Conservation (phyloP, 2,888 invertebrate species). For the Morpho deidamia region DNA sequence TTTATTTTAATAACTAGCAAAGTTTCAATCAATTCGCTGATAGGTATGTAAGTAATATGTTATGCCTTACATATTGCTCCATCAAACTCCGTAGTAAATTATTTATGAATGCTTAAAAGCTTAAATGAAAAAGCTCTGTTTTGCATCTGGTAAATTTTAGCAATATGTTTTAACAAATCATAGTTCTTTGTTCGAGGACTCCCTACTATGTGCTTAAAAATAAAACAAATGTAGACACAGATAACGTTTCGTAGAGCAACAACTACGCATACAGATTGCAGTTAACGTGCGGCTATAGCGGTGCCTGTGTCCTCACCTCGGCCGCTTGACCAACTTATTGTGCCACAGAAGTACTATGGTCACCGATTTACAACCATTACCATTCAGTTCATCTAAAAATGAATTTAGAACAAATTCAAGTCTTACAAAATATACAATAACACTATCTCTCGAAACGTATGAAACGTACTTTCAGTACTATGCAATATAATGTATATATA, state of each 20-base stretch:
- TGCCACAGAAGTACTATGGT: constrained; percentile 43
- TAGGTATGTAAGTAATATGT: too few species aligned
- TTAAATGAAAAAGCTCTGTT: too few species aligned
- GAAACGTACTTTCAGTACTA: not conserved
- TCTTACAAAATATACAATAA: constrained; percentile 34
- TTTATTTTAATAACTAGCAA: too few species aligned
- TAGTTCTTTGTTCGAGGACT: not conserved
- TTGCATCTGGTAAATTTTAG: too few species aligned
- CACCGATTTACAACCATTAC: constrained; percentile 57
- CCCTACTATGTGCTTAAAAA: not conserved
- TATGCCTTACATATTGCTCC: too few species aligned
- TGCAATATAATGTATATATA: too few species aligned
- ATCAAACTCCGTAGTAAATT: too few species aligned
- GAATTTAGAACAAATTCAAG: constrained; percentile 40
- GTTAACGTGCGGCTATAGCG: constrained; percentile 37
- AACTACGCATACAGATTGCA: constrained; percentile 49
- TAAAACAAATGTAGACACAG: not conserved
- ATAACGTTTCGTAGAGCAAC: constrained; percentile 6
- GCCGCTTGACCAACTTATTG: constrained; percentile 61
- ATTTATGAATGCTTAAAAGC: too few species aligned
- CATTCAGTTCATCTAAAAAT: constrained; percentile 46
- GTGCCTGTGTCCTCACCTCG: constrained; percentile 40
- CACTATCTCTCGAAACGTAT: constrained; percentile 3
- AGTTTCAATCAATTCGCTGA: too few species aligned
- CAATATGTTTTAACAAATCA: too few species aligned